Evolutionary conservation across 2,888 invertebrate genomes (phyloP), one percentile per base, ranked within the genome.

Genomic region (Brachypalpus laphriformis): DNA sequence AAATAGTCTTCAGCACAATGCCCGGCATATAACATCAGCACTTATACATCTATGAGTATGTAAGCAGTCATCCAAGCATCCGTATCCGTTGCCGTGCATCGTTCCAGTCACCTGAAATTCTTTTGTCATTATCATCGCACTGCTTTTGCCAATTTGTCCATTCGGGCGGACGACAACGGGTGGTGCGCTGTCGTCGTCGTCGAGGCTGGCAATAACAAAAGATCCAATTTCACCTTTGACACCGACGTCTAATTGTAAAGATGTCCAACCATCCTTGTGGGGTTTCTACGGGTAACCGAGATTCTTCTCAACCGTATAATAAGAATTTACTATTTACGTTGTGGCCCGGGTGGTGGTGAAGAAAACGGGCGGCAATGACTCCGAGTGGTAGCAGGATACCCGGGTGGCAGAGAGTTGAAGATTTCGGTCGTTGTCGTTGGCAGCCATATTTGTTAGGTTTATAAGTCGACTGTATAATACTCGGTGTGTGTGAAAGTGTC

Each of bases 141-240:
- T 4, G 47, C 68, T 74, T 68, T 77, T 78, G 57, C 72, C 78
- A 82, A 82, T 82, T 82, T 82, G 51, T 77, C 45, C 71, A 77
- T 77, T 82, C 56, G 47, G 47, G 49, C 40, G 49, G 11, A 47
- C 18, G 56, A 54, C n/a, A n/a, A 16, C 25, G 34, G 1, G 34
- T 65, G 63, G 16, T 65, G 54, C 16, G 61, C 63, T 11, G 57
- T 68, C 56, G 16, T 61, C 34, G 8, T 61, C 61, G 22, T 59
- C 71, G n/a, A n/a, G 57, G 18, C 71, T 81, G 80, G 81, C 85
- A 81, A 81, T 85, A 85, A 85, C 85, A 85, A 85, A 80, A 85
- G 85, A 85, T 85, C 85, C 85, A 85, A 85, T 85, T 85, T 85
- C 80, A 85, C 85, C 85, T 85, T 85, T 85, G 85, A 85, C 85